Evolutionary conservation across 1,140 invertebrate genomes (phyloP), one percentile per base, ranked within the genome.

Genomic region (Melitaea cinxia): DNA sequence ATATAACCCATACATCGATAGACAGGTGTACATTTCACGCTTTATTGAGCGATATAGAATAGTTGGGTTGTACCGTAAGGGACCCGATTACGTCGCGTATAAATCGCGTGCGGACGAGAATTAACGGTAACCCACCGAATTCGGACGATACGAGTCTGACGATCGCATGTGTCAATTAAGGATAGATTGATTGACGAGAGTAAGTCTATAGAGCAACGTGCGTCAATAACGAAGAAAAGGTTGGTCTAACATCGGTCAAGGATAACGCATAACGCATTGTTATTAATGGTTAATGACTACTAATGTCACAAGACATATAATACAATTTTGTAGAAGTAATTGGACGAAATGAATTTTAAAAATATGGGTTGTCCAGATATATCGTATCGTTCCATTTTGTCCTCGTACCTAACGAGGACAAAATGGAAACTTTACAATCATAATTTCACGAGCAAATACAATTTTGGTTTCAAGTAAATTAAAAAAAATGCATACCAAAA

Each of bases 61-160:
- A 68, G 75, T 80, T 71, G 71, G 62, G 59, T 64, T 83, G 75
- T 85, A 88, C 83, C 83, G 83, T 78, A 85, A 88, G 82, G 77
- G 75, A 78, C 85, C 82, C 79, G 80, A 78, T 85, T 85, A 77
- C 68, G 79, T 85, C 81, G 80, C 77, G 60, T 78, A 88, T 86
- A 86, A 88, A 86, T 88, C 82, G 82, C 76, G 69, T 65, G 68
- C 68, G 54, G 58, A 72, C 65, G 71, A 66, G 78, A 70, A 75
- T 78, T 83, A 85, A 88, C 85, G 78, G 82, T 82, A 78, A 76
- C 72, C 63, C 53, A 72, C 78, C 83, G 79, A 85, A 85, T 77
- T 83, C 80, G 77, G 77, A 69, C 77, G 67, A n/a, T n/a, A n/a
- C n/a, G n/a, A n/a, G n/a, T n/a, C n/a, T n/a, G 61, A 54, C 58